Evolutionary conservation across 2,888 invertebrate genomes (phyloP).

Genomic region (Acrobasis consociella): DNA sequence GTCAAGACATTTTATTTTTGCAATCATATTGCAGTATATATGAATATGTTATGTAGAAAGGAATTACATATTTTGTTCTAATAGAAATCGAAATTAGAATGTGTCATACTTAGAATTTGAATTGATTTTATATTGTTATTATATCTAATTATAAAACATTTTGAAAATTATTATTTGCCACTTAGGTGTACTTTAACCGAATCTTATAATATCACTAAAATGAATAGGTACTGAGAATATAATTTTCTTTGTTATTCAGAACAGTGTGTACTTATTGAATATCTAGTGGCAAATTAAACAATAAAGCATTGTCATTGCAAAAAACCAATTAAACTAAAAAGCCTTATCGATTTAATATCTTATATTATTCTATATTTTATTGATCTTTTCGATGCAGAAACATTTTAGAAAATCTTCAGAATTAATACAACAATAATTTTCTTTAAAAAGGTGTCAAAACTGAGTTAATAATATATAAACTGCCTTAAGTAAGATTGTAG

Average conservation of each 20-base stretch:
- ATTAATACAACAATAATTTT: not conserved
- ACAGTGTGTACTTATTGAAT: not conserved
- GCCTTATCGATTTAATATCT: not conserved
- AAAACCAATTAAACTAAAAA: not conserved
- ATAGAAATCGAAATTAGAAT: conserved; percentile 10
- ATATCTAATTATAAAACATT: not conserved
- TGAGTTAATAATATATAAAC: conserved; percentile 16
- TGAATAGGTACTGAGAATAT: too few species aligned
- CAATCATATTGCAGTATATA: conserved; percentile 14
- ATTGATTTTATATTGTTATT: not conserved
- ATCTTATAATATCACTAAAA: not conserved
- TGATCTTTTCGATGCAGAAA: not conserved
- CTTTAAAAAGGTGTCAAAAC: not conserved
- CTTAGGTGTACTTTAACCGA: not conserved
- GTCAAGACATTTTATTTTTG: conserved; percentile 17
- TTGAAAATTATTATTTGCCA: not conserved
- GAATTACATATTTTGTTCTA: conserved; percentile 19
- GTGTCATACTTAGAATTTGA: conserved; percentile 7
- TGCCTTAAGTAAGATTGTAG: conserved; percentile 45
- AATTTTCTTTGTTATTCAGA: not conserved
- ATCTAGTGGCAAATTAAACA: not conserved
- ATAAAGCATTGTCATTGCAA: not conserved
- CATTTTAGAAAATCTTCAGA: too few species aligned
- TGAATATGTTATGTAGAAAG: conserved; percentile 2
- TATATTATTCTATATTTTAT: not conserved